Evolutionary conservation across 1,140 invertebrate genomes (phyloP).

Genomic region (Ruditapes philippinarum): DNA sequence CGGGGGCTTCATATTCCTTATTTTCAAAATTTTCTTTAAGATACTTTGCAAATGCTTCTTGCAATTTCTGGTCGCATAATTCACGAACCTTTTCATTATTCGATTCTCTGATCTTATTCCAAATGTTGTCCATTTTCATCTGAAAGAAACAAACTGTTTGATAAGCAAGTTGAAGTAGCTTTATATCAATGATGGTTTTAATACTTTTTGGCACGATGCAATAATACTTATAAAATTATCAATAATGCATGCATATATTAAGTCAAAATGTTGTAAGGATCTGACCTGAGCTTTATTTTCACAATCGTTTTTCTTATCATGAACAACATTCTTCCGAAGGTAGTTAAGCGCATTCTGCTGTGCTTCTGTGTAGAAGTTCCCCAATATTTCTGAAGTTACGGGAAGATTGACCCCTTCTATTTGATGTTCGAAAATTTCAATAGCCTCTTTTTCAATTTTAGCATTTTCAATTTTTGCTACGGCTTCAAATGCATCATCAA

Average conservation of each 20-base stretch:
- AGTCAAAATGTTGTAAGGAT: not conserved
- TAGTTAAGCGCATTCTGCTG: not conserved
- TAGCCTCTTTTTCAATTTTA: not conserved
- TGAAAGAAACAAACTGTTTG: not conserved
- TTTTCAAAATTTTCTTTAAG: not conserved
- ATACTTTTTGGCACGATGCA: not conserved
- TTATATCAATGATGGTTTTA: not conserved
- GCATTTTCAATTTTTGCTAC: not conserved
- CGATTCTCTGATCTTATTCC: not conserved
- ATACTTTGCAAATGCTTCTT: not conserved
- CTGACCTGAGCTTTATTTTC: not conserved
- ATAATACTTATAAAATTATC: not conserved
- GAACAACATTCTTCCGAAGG: not conserved
- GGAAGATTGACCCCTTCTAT: not conserved
- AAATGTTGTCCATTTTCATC: not conserved
- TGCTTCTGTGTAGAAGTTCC: not conserved
- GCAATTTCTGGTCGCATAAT: not conserved
- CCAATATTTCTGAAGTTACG: not conserved
- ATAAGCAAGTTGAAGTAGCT: not conserved
- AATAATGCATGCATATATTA: not conserved
- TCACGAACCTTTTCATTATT: not conserved
- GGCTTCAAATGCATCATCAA: conserved; percentile 3
- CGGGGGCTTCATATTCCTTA: not conserved
- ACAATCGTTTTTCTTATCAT: not conserved
- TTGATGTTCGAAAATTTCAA: not conserved